Evolutionary conservation across 2,888 invertebrate species (phyloP), one percentile per base, ranked within the genome.

Genomic region (Orthosia incerta): DNA sequence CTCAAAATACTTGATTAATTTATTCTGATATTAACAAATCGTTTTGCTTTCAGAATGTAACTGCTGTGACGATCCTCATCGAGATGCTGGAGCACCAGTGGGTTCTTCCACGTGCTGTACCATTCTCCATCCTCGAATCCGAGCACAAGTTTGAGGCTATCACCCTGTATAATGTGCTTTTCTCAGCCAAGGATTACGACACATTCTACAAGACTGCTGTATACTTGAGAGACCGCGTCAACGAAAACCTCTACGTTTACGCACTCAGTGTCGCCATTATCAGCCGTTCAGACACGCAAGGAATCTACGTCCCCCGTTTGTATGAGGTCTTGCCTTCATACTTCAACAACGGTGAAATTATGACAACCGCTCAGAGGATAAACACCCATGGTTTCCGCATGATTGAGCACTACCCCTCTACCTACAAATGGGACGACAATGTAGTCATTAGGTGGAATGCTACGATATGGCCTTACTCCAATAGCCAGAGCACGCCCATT

Each of bases 311-410:
- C 15, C 98, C 98, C 20, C 97, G 98, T 64, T 95, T 97, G 70
- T 98, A 98, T 88, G 98, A 98, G 93, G 95, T 98, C 79, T 97
- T 97, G 91, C 98, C 98, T 0, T 97, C 97, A 83, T 97, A 97
- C 93, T 98, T 98, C 96, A 97, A 97, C 91, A 97, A 97, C 89
- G 95, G 97, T 71, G 97, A 98, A 88, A 96, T 98, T 76, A 97
- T 98, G 91, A 96, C 97, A 59, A 96, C 97, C 74, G 98, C 97
- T 7, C 97, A 97, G 88, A 97, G 97, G 89, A 96, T 97, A 90
- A 94, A 97, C 88, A 94, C 93, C 46, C 94, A 95, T 56, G 93
- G 93, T 74, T 91, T 87, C 67, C 89, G 85, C 5, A 76, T 89
- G 85, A 72, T 95, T 39, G 91, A 95, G 56, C 68, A 90, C 80